Base-by-base conservation (phyloP, 1,140 invertebrate genomes). In the Watersipora subatra region DNA sequence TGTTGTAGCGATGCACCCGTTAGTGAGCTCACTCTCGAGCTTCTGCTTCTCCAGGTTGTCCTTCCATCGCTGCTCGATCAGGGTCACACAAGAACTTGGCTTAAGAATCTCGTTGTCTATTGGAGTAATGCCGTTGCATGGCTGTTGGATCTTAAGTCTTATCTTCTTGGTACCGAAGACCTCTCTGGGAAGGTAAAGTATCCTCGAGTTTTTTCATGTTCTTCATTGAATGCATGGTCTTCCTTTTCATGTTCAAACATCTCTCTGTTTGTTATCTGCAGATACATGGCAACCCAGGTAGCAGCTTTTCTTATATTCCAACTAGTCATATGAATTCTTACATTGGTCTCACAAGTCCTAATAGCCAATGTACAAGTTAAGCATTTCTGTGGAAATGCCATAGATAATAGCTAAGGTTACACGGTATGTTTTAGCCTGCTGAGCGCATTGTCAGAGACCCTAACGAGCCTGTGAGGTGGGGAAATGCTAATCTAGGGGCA, bases 41-140 rank as follows among this genome's bases (percentile, higher is more conserved):
- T 99, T 27, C 79, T 99, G 2, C 78, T 98, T 2, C 81, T 98
- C n/a, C 93, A 97, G 83, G 92, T 97, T 22, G 91, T 99, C 27
- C 82, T 98, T 56, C 95, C 95, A 2, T 93, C 94, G 0, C 82
- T 99, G 57, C 80, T 99, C 46, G 95, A 99, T 75, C 94, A 99
- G 78, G 91, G 91, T 0, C 92, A 98, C 73, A 94, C 93, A 0
- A 83, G 93, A 7, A 88, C 87, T 0, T 96, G 93, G 91, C 78
- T 98, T 19, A 97, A 97, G 79, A 84, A 86, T 15, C 76, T 92
- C 1, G 85, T 98, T 0, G 84, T 88, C 2, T 84, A 86, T 30
- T 99, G 96, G 96, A 97, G 93, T 76, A 81, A 84, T 2, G 85
- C 84, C 1, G 89, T 95, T 0, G 87, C 93, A 0, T 92, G 89